These are phyloP conservation scores for Bilobella aurantiaca DNA, from an alignment of 1,140 invertebrate genomes.

Conservation along the genomic window DNA sequence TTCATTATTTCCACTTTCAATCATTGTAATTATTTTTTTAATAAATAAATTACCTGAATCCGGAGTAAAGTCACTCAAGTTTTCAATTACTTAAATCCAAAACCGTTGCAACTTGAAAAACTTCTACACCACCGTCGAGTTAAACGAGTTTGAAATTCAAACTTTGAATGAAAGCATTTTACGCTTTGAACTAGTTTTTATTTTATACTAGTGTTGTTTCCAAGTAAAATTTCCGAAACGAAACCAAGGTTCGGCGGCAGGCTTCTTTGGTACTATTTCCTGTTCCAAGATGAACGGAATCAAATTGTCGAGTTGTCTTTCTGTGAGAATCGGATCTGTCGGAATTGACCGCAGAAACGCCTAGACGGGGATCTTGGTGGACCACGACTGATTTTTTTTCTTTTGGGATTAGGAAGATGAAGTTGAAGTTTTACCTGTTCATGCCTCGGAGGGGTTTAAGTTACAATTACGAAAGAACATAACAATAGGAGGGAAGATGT, in stretches of 20 bases:
- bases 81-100: no score
- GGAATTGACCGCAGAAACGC: conserved; percentile 1
- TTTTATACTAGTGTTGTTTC: neutral
- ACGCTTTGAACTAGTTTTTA: neutral
- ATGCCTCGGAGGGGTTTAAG: neutral
- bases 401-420: neutral
- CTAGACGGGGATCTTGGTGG: neutral
- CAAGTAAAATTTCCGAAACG: neutral
- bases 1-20: no score
- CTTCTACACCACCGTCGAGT: no score
- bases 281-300: neutral
- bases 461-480: neutral
- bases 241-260: neutral
- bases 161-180: no score
- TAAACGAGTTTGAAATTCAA: no score
- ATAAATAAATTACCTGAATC: no score
- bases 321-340: neutral
- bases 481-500: neutral
- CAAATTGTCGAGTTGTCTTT: neutral
- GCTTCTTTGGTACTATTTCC: neutral
- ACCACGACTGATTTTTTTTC: conserved; percentile 2
- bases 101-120: no score
- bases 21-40: no score
- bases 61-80: no score
- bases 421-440: neutral